Conservation (phyloP, 2,888 invertebrate species). For the Lasioglossum villosulum region DNA sequence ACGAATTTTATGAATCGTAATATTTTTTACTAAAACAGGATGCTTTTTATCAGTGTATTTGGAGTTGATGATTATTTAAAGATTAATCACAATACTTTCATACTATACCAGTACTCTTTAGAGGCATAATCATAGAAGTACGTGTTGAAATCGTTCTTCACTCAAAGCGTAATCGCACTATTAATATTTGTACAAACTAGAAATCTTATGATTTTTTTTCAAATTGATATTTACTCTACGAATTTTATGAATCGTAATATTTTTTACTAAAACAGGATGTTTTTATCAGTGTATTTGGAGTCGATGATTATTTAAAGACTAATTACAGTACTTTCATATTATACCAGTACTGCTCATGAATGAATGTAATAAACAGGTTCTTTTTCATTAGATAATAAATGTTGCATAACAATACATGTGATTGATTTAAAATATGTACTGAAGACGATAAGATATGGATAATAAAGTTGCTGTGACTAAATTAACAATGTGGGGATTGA, state of each 20-base stretch:
- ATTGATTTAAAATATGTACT: conserved; percentile 51
- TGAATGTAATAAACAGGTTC: conserved; percentile 7
- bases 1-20: conserved; percentile 22
- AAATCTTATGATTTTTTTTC: conserved; percentile 17
- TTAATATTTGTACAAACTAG: conserved; percentile 48
- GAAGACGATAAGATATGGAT: conserved; percentile 43
- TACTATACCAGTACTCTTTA: conserved; percentile 25
- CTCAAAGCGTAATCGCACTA: conserved; percentile 34
- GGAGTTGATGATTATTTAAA: conserved; percentile 19
- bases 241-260: conserved; percentile 25
- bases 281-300: conserved; percentile 14
- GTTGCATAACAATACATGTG: conserved; percentile 37
- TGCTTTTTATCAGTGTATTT: conserved; percentile 5
- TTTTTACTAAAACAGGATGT: conserved; percentile 22
- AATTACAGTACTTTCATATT: conserved; percentile 26
- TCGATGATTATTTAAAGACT: conserved; percentile 23
- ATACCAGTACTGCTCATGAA: conserved; percentile 8
- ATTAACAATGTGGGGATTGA: conserved; percentile 21
- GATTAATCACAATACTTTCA: conserved; percentile 27
- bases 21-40: conserved; percentile 24
- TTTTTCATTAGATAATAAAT: conserved; percentile 41
- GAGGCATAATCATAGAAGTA: conserved; percentile 32
- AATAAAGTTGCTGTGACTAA: conserved; percentile 55
- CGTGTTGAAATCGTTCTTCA: conserved; percentile 46
- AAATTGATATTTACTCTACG: conserved; percentile 13